Conservation (phyloP, 1,140 invertebrate genomes). For the Bradysia coprophila region DNA sequence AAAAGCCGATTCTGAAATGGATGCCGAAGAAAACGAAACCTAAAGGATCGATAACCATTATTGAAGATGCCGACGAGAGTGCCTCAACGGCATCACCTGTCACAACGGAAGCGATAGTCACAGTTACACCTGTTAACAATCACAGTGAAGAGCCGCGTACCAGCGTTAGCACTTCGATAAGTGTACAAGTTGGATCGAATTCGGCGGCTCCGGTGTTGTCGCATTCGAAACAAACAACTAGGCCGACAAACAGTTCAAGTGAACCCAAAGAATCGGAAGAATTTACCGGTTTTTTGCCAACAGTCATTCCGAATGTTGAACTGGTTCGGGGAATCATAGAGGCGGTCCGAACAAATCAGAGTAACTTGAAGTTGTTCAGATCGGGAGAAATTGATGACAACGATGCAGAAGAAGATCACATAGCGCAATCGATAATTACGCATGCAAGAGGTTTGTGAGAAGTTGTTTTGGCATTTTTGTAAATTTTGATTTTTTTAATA, state of each 20-base stretch:
- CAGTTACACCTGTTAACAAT: slow-evolving; percentile 13
- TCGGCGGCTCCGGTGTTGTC: slow-evolving; percentile 3
- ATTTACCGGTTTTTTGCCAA: no score
- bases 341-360: not conserved
- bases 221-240: not conserved
- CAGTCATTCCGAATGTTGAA: not conserved
- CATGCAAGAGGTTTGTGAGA: not conserved
- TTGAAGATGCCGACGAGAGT: slow-evolving; percentile 9
- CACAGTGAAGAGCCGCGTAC: slow-evolving; percentile 21
- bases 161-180: slow-evolving; percentile 24
- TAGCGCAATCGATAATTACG: not conserved
- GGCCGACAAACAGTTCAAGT: not conserved
- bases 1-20: slow-evolving; percentile 14
- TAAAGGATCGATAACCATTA: slow-evolving; percentile 8
- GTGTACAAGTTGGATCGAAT: slow-evolving; percentile 16
- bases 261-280: not conserved
- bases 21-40: slow-evolving; percentile 9
- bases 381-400: not conserved
- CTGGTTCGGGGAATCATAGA: not conserved
- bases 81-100: no score
- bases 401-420: not conserved
- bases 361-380: not conserved
- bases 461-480: not conserved
- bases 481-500: no score
- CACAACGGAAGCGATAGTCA: slow-evolving; percentile 11